phyloP scores from a whole-genome alignment of 2,113 vertebrate genomes.

The Ophiodon elongatus region DNA sequence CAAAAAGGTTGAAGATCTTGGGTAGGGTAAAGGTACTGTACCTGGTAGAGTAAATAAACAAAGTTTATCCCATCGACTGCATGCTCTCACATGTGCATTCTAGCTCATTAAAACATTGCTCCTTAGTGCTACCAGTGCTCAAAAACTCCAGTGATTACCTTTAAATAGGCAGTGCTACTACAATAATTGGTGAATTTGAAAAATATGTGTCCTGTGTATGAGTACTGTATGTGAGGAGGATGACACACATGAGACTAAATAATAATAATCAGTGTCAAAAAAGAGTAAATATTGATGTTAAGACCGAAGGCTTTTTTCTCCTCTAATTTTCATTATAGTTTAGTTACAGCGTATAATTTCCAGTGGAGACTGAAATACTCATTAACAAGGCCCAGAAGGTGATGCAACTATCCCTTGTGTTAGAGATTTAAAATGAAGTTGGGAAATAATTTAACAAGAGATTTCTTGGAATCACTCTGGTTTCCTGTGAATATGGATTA shows the following conservation, averaged over 20 bases:
- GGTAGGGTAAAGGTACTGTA: neutral
- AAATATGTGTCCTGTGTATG: neutral
- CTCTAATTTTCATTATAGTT: constrained; percentile 2
- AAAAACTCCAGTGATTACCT: neutral
- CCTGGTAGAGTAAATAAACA: neutral
- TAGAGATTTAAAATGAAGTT: neutral
- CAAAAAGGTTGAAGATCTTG: neutral
- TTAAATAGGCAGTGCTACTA: neutral
- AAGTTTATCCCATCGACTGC: neutral
- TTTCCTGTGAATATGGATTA: neutral
- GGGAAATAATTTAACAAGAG: constrained; percentile 11
- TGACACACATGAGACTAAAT: neutral
- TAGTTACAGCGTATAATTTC: constrained; percentile 16
- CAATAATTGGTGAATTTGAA: constrained; percentile 1
- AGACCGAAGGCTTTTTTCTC: neutral
- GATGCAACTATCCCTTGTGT: constrained; percentile 16
- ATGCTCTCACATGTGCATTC: neutral
- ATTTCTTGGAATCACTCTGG: constrained; percentile 17
- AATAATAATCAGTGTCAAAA: neutral
- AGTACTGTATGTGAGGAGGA: neutral
- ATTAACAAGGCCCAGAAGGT: constrained; percentile 30
- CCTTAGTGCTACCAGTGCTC: neutral
- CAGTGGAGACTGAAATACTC: constrained; percentile 4
- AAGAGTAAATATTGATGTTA: neutral
- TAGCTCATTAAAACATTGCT: neutral